Evolutionary conservation across 2,888 invertebrate genomes (phyloP), one percentile per base, ranked within the genome.

Genomic region (Ophion costatus): DNA sequence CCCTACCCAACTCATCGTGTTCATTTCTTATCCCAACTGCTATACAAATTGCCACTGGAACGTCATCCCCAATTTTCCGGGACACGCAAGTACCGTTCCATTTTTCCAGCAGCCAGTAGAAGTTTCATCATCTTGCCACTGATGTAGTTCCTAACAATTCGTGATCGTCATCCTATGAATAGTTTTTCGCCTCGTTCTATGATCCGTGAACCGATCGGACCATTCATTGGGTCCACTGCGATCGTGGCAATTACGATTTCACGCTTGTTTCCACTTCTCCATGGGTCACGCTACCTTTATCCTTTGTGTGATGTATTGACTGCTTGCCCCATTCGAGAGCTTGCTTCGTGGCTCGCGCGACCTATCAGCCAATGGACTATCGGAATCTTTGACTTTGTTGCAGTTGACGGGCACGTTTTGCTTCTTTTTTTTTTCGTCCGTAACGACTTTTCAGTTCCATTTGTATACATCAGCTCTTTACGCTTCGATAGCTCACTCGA

Each of bases 401-500:
- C 75, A 45, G 63, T 66, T 38, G 45, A 77, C 33, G 64, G 64
- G 42, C 67, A 59, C 80, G 64, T 80, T 80, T 74, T 5, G n/a
- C 20, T 66, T 74, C 59, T 66, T 24, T 73, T 38, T 59, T 66
- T 67, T 29, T 73, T 38, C 61, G 22, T 22, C n/a, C 56, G 22
- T 38, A 56, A 75, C 57, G 74, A 33, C 67, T 74, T 85, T 77
- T 77, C 63, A 82, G 73, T 80, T 82, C 75, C 56, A 61, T 84
- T 79, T 73, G 57, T 73, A 56, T 74, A 66, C 45, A 64, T 61
- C 57, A 74, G 75, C 61, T 75, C 33, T 76, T 85, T 67, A 85
- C 82, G 85, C 71, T 69, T 80, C 71, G 80, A 80, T 82, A 74
- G 56, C 45, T 80, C 61, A 59, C 75, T 71, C 82, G 61, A 80